Evolutionary conservation across 2,888 invertebrate genomes (phyloP).

Genomic region (Dynastes maya): DNA sequence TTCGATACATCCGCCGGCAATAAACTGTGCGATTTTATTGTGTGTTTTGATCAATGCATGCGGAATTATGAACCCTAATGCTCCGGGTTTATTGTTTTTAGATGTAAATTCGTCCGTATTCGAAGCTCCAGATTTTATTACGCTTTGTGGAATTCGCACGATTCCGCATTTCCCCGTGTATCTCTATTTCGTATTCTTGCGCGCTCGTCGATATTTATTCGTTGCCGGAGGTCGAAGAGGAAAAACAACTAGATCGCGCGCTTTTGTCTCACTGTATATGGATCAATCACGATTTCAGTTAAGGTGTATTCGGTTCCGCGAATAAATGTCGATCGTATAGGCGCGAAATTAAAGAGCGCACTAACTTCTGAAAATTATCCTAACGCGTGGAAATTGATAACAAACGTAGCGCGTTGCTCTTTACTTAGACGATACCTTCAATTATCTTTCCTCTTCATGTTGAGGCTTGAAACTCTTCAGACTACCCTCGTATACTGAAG

Average conservation of each 20-base stretch:
- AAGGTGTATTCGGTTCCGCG: slow-evolving; percentile 22
- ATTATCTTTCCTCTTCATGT: neutral
- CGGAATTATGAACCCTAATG: slow-evolving; percentile 48
- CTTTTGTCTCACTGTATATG: slow-evolving; percentile 37
- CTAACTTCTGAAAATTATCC: slow-evolving; percentile 19
- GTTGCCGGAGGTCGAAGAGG: slow-evolving; percentile 34
- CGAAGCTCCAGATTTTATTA: slow-evolving; percentile 46
- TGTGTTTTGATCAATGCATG: slow-evolving; percentile 48
- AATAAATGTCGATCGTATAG: neutral
- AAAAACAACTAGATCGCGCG: slow-evolving; percentile 21
- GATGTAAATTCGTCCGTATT: slow-evolving; percentile 45
- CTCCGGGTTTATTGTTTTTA: slow-evolving; percentile 46
- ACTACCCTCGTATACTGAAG: no score
- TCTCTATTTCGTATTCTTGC: slow-evolving; percentile 42
- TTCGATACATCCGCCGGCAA: slow-evolving; percentile 27
- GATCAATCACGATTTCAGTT: slow-evolving; percentile 43
- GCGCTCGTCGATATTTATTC: slow-evolving; percentile 33
- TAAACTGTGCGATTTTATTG: slow-evolving; percentile 45
- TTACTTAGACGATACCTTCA: neutral
- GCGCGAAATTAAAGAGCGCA: slow-evolving; percentile 31
- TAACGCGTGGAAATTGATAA: slow-evolving; percentile 10
- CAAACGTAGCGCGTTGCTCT: neutral
- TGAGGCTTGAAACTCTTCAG: no score
- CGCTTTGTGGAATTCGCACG: slow-evolving; percentile 45
- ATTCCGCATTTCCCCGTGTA: slow-evolving; percentile 19